Evolutionary conservation across 2,113 vertebrate species (phyloP), one percentile per base, ranked within the genome.

Genomic region (Ctenodactylus gundi): DNA sequence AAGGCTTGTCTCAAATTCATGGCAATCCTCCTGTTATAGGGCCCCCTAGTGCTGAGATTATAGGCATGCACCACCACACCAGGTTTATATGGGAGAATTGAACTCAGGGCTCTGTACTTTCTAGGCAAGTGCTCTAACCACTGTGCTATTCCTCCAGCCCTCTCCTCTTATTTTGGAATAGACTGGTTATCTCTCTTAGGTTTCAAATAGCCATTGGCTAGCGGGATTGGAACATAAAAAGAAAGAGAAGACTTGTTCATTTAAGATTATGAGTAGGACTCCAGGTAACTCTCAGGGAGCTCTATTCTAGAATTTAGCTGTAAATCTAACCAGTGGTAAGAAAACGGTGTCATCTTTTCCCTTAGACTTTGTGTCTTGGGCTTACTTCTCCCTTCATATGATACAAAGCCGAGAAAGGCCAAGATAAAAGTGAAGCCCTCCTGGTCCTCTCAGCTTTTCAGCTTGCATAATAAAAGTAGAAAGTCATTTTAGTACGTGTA

Each of bases 401-500:
- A 31, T 44, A 78, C 64, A 23, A 53, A 76, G 0, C 2, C 85
- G 11, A 58, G 27, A 25, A 18, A 75, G 51, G 29, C 27, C 7
- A 67, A 51, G 14, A 65, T 2, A 77, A 23, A 82, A 62, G 65
- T 51, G 27, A 72, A 53, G 20, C 1, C 6, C 34, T 88, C 13
- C 9, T 78, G 23, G 39, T 60, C 12, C 0, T n/a, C 10, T 29
- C 12, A 4, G 15, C 0, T 6, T 21, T 60, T 5, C 55, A 29
- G 6, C 58, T 94, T 72, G 51, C 34, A 70, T 49, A 65, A 83
- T 53, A 82, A 89, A 55, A 83, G 27, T 3, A 91, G 39, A 85
- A 92, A 83, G 46, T 67, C 34, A 51, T 53, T 39, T 15, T 34
- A 57, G 44, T 57, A 49, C 7, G 2, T 88, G 25, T 67, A 17